Evolutionary conservation across 2,888 invertebrate genomes (phyloP).

Genomic region (Cremastinae sp.): DNA sequence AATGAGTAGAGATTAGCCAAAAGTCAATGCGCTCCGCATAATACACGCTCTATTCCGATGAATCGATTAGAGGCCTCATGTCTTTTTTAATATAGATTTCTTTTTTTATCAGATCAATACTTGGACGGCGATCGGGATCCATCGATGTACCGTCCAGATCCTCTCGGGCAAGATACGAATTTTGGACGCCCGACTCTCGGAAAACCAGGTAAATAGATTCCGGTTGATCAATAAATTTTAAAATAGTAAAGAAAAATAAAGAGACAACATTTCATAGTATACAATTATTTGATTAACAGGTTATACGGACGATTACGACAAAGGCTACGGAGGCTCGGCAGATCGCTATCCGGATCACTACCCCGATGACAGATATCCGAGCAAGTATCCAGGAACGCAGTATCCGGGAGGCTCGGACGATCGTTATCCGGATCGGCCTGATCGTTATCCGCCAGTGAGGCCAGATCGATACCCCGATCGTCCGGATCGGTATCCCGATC

Average conservation of each 20-base stretch:
- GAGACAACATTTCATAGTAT: no score
- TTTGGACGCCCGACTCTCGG: constrained; percentile 80
- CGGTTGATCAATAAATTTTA: no score
- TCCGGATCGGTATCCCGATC: constrained; percentile 65
- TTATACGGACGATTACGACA: constrained; percentile 74
- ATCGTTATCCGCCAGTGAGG: constrained; percentile 70
- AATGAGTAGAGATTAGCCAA: no score
- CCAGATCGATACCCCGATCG: constrained; percentile 62
- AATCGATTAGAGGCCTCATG: no score
- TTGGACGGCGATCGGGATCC: constrained; percentile 77
- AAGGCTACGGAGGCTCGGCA: constrained; percentile 67
- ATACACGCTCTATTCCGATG: no score
- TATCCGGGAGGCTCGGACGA: constrained; percentile 64
- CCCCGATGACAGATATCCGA: constrained; percentile 70
- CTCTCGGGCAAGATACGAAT: constrained; percentile 81
- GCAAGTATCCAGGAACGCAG: constrained; percentile 63
- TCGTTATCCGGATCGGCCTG: constrained; percentile 77
- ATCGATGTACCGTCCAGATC: constrained; percentile 80
- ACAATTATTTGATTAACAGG: constrained; percentile 69
- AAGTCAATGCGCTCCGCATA: no score
- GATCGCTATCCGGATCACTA: constrained; percentile 68
- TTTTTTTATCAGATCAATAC: constrained; percentile 80
- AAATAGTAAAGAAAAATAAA: no score
- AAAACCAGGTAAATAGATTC: constrained; percentile 75
- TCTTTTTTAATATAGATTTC: no score